phyloP scores from a whole-genome alignment of 2,797 vertebrate species.

The Helicolenus hilgendorfi region DNA sequence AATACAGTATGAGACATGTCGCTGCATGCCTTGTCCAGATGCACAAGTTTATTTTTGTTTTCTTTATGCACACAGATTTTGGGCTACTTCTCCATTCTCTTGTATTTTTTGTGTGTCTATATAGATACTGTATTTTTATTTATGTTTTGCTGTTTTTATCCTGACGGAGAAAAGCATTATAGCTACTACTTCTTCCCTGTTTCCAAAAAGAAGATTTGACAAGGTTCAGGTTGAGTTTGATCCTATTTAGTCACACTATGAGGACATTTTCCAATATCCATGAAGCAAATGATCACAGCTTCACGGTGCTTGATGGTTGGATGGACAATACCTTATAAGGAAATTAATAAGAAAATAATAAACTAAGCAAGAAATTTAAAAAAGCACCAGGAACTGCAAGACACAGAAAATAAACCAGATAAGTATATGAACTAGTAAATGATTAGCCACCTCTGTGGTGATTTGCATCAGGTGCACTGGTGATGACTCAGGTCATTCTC shows the following conservation, averaged over 20 bases:
- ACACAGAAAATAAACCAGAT: neutral
- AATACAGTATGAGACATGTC: neutral
- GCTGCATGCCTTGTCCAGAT: slow-evolving; percentile 10
- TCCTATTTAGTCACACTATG: neutral
- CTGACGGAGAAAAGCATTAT: neutral
- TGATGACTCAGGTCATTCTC: neutral
- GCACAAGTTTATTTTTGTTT: slow-evolving; percentile 22
- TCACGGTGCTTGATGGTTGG: neutral
- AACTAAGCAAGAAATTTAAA: neutral
- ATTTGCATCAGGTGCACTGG: no score
- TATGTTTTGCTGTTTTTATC: neutral
- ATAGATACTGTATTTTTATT: neutral
- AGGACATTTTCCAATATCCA: neutral
- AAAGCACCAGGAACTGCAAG: neutral
- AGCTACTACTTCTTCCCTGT: neutral
- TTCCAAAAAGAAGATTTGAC: neutral
- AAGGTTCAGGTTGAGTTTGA: neutral
- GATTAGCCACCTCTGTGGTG: neutral
- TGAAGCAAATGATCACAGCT: neutral
- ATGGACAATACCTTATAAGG: neutral
- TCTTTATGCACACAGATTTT: neutral
- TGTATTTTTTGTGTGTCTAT: neutral
- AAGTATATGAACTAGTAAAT: neutral
- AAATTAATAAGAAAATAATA: neutral
- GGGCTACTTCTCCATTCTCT: neutral